A percentile compares a stretch with the other conserved stretches of the same genome.
These are phyloP conservation scores for Ciconia stormi DNA, from an alignment of 2,113 vertebrate genomes.

Conservation along the genomic window DNA sequence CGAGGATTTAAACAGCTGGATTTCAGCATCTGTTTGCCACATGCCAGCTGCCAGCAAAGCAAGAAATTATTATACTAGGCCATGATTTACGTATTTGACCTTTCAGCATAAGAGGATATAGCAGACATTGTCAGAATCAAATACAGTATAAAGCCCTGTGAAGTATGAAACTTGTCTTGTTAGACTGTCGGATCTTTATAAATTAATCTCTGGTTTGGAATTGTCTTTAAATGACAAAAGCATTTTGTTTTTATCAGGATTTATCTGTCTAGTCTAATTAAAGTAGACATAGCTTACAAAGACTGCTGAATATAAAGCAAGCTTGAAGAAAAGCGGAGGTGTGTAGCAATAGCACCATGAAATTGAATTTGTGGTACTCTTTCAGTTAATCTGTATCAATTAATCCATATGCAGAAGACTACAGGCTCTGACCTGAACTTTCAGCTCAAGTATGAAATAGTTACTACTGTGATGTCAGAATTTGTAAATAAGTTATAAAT, in stretches of 20 bases:
- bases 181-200: not conserved
- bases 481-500: not conserved
- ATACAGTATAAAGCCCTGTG: not conserved
- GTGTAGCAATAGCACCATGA: not conserved
- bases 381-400: not conserved
- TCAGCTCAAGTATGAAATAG: not conserved
- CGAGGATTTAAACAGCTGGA: not conserved
- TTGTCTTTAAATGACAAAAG: conserved; percentile 1
- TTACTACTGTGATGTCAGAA: not conserved
- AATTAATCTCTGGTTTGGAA: conserved; percentile 5
- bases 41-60: not conserved
- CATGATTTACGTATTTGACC: conserved; percentile 13
- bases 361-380: not conserved
- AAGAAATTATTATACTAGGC: not conserved
- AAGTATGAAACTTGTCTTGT: not conserved
- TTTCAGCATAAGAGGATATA: not conserved
- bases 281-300: not conserved
- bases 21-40: not conserved
- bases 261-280: conserved; percentile 10
- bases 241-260: not conserved
- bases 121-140: not conserved
- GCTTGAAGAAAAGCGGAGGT: not conserved
- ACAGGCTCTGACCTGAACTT: not conserved
- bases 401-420: not conserved
- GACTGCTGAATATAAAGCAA: not conserved